Base-by-base conservation (phyloP, 2,113 vertebrate species). In the Agapornis roseicollis region DNA sequence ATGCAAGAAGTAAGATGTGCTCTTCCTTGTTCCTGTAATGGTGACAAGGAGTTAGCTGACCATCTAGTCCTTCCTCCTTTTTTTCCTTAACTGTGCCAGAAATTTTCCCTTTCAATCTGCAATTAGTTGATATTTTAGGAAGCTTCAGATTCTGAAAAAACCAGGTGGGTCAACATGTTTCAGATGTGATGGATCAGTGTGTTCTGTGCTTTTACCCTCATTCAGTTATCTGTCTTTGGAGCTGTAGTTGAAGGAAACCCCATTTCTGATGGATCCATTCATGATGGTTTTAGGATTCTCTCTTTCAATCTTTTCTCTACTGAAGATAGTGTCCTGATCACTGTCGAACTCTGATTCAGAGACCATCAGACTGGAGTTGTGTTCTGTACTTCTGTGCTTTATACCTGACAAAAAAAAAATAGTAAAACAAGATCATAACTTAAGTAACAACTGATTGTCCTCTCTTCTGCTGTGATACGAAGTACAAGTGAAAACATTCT, bases 301-400 rank as follows among this genome's bases (percentile, higher is more conserved):
- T 88, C 97, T 98, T 88, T 98, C 97, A 24, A 95, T 93, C 70
- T 98, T 98, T 76, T 98, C 98, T 65, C 97, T 97, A 95, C 98
- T 98, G 97, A 99, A 99, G 93, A 99, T 97, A 42, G 98, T 98
- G 97, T 99, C 98, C 98, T 98, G 99, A 84, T 99, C 99, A 27
- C 99, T 99, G 95, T 99, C 99, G 92, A 99, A 98, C 97, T 99
- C 99, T 1, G 99, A 99, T 90, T 99, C 99, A 0, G 99, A 99
- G 93, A 99, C 98, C 99, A 99, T 99, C 84, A 99, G 97, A 95
- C 99, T 98, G 96, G 98, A 99, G 98, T 98, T 99, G 97, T 99
- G 99, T 97, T 99, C 98, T 6, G 98, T 99, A 97, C 99, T 99
- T 97, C 98, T 98, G 94, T 99, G 99, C 89, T 99, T 99, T 94